Evolutionary conservation across 2,113 vertebrate species (phyloP).

Genomic region (Colius striatus): DNA sequence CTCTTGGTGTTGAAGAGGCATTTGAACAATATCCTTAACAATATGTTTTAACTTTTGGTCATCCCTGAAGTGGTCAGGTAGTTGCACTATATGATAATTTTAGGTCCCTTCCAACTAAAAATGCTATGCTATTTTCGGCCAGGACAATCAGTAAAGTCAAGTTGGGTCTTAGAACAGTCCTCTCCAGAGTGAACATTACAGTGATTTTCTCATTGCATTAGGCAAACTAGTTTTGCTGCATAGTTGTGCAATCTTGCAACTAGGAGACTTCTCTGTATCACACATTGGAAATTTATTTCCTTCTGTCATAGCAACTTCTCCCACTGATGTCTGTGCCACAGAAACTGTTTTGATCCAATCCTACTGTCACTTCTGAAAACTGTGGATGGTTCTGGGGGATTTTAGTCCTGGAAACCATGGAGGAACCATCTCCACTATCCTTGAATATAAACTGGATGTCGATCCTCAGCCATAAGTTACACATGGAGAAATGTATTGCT

Average conservation of each 20-base stretch:
- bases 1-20: neutral
- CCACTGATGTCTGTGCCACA: neutral
- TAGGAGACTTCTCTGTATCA: neutral
- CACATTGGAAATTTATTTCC: neutral
- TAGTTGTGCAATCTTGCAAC: neutral
- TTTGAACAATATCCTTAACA: neutral
- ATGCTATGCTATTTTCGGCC: neutral
- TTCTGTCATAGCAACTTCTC: neutral
- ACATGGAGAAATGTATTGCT: neutral
- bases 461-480: neutral
- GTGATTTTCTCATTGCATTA: neutral
- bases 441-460: neutral
- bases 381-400: neutral
- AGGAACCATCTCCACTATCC: neutral
- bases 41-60: neutral
- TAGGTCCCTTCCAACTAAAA: neutral
- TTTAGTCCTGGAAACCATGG: neutral
- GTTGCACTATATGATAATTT: neutral
- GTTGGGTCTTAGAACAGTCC: neutral
- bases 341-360: neutral
- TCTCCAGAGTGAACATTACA: neutral
- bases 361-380: neutral
- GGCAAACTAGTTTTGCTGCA: constrained; percentile 16
- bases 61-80: neutral
- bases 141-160: neutral